Conservation (phyloP, 2,797 vertebrate genomes). For the Kryptolebias ocellatus region DNA sequence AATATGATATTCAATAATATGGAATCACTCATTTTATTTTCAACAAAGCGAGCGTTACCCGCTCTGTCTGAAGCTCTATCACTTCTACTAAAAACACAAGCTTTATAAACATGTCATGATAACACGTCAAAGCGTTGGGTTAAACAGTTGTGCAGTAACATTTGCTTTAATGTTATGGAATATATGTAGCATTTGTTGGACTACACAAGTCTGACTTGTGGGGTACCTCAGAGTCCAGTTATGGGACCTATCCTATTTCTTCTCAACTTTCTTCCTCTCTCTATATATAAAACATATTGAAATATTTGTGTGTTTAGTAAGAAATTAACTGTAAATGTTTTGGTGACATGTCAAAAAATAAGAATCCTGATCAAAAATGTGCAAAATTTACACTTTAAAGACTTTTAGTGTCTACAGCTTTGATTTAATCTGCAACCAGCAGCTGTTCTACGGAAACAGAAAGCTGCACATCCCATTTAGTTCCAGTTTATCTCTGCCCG, state of each 20-base stretch:
- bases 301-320: too few relatives aligned
- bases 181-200: too few relatives aligned
- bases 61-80: background rate
- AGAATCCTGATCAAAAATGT: background rate
- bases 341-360: background rate
- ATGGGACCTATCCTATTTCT: too few relatives aligned
- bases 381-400: background rate
- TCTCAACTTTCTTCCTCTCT: too few relatives aligned
- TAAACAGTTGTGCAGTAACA: too few relatives aligned
- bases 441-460: slow-evolving; percentile 8
- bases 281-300: too few relatives aligned
- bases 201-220: too few relatives aligned
- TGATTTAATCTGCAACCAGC: slow-evolving; percentile 14
- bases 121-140: background rate
- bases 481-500: slow-evolving; percentile 10
- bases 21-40: background rate
- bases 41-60: slow-evolving; percentile 1
- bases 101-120: background rate
- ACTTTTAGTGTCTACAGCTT: background rate
- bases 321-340: too few relatives aligned
- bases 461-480: background rate
- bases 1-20: background rate
- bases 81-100: background rate
- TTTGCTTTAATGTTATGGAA: too few relatives aligned
- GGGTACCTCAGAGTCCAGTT: too few relatives aligned